Evolutionary conservation across 2,113 vertebrate genomes (phyloP).

Genomic region (Scopus umbretta): DNA sequence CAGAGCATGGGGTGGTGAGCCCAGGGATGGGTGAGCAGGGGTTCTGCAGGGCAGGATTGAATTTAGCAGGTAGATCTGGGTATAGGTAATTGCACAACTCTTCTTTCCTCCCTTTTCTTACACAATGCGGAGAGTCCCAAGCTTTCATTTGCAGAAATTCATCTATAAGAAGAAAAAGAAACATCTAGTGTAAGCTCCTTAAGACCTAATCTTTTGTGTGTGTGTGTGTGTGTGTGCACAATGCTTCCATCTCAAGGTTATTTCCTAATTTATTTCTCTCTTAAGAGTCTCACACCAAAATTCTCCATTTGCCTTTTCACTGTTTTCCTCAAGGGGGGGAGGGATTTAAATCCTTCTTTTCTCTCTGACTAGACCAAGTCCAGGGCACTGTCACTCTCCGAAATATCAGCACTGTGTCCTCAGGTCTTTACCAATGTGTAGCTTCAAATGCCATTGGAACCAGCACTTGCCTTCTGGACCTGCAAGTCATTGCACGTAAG

Average conservation of each 20-base stretch:
- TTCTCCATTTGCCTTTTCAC: slow-evolving; percentile 32
- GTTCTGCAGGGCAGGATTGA: not conserved
- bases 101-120: not conserved
- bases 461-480: slow-evolving; percentile 92
- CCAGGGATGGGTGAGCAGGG: not conserved
- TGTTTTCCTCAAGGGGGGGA: not conserved
- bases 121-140: not conserved
- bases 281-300: slow-evolving; percentile 6
- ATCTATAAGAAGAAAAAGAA: slow-evolving; percentile 18
- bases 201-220: slow-evolving; percentile 34
- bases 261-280: slow-evolving; percentile 41
- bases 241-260: slow-evolving; percentile 33
- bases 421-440: slow-evolving; percentile 94
- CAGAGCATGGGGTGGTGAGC: not conserved
- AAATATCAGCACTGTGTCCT: slow-evolving; percentile 91
- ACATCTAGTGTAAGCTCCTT: slow-evolving; percentile 50
- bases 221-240: not conserved
- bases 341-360: slow-evolving; percentile 60
- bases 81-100: not conserved
- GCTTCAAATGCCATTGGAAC: slow-evolving; percentile 93
- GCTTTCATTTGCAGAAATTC: slow-evolving; percentile 30
- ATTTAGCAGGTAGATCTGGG: not conserved
- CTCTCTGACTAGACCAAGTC: slow-evolving; percentile 86
- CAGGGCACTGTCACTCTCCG: slow-evolving; percentile 91
- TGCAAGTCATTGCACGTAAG: slow-evolving; percentile 95